Base-by-base conservation (phyloP, 2,113 vertebrate species). In the Puma concolor region DNA sequence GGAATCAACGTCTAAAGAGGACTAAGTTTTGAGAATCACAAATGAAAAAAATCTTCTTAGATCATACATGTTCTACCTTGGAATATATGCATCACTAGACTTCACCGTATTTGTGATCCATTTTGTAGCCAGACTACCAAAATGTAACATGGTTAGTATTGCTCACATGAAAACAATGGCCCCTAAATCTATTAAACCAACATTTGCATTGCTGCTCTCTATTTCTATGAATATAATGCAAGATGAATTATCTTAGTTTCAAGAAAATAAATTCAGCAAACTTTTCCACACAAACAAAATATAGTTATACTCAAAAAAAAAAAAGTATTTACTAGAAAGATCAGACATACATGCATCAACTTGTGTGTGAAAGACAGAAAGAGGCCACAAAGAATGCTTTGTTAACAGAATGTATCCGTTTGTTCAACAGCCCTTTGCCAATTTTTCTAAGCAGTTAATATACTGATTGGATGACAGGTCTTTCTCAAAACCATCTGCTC, bases 401-500 rank as follows among this genome's bases (percentile, higher is more conserved):
- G 69, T 38, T 95, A 97, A 94, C 90, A 95, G 91, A 96, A 97
- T 88, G 80, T 33, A 85, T 88, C 67, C 96, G 87, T 89, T 91
- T 91, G 79, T 84, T 60, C 81, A 84, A 67, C 23, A 19, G 48
- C 17, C 44, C 83, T 92, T 81, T 88, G 93, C 86, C 89, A 93
- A 21, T 76, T 95, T 97, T 94, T 90, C 87, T 98, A 96, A 94
- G 82, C 71, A 88, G 60, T 54, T 80, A 84, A 92, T 64, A 77
- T 23, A 79, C 57, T 48, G 50, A 50, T 95, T 91, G 80, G 95
- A 97, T 97, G 87, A 95, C 57, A 94, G 64, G 63, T 90, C 86
- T 90, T 97, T 96, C 92, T 95, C 89, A 71, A 84, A 98, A 90
- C 97, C 94, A 98, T 97, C 97, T 97, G 97, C 36, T 97, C 76